phyloP scores from a whole-genome alignment of 1,140 invertebrate genomes.

The Lordiphosa clarofinis region DNA sequence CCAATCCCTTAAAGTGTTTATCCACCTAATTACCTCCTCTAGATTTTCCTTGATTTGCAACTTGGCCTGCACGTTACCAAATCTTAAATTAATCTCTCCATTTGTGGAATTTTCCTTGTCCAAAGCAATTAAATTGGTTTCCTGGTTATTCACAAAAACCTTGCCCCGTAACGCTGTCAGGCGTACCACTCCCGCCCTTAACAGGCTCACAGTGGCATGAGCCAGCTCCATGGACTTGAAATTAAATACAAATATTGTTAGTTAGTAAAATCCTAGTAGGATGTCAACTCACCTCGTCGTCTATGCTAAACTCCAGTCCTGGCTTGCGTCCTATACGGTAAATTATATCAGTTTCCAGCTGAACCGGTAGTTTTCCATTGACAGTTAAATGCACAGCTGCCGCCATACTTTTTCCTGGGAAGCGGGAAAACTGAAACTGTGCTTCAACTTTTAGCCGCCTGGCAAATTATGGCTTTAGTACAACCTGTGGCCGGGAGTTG shows the following conservation, averaged over 20 bases:
- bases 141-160: conserved; percentile 33
- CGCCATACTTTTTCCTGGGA: conserved; percentile 10
- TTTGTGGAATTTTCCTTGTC: conserved; percentile 13
- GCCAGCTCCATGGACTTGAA: conserved; percentile 52
- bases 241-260: too few relatives aligned
- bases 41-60: conserved; percentile 15
- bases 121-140: conserved; percentile 22
- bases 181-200: too few relatives aligned
- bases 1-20: too few relatives aligned
- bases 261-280: too few relatives aligned
- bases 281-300: too few relatives aligned
- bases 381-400: conserved; percentile 31
- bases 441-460: too few relatives aligned
- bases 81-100: conserved; percentile 32
- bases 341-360: conserved; percentile 23
- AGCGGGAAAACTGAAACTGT: conserved; percentile 10
- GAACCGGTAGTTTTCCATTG: conserved; percentile 6
- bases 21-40: conserved; percentile 19
- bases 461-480: too few relatives aligned
- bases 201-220: too few relatives aligned
- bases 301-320: conserved; percentile 33
- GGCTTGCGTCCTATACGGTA: conserved; percentile 42
- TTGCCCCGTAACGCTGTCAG: conserved; percentile 33
- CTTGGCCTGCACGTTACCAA: conserved; percentile 45
- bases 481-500: too few relatives aligned